These are phyloP conservation scores for Meda fulgida DNA, from an alignment of 2,797 vertebrate species.

Conservation along the genomic window DNA sequence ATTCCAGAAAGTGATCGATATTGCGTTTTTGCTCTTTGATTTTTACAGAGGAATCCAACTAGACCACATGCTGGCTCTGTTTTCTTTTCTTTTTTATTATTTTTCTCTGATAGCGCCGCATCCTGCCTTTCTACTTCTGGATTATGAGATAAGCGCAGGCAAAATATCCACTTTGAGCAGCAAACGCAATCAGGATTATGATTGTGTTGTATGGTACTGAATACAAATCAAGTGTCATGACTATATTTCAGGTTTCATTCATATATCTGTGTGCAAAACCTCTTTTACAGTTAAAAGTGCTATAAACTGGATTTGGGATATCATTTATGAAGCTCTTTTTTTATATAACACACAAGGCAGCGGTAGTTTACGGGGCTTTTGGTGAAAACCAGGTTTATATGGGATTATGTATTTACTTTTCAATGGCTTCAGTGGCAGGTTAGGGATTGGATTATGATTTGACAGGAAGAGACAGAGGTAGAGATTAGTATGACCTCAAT, in stretches of 20 bases:
- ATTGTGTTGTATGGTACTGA: slow-evolving; percentile 44
- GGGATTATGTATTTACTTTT: slow-evolving; percentile 45
- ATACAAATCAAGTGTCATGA: slow-evolving; percentile 53
- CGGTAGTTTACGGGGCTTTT: slow-evolving; percentile 43
- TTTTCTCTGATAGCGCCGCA: slow-evolving; percentile 42
- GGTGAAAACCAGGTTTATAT: slow-evolving; percentile 47
- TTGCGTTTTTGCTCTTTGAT: slow-evolving; percentile 37
- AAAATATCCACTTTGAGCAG: slow-evolving; percentile 50
- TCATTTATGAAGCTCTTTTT: slow-evolving; percentile 36
- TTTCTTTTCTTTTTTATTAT: slow-evolving; percentile 4
- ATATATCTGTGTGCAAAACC: slow-evolving; percentile 41
- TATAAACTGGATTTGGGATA: slow-evolving; percentile 41
- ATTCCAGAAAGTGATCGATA: slow-evolving; percentile 12
- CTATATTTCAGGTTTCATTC: slow-evolving; percentile 42
- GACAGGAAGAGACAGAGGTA: slow-evolving; percentile 51
- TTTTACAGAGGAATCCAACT: slow-evolving; percentile 28
- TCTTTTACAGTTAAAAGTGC: slow-evolving; percentile 42
- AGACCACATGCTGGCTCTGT: slow-evolving; percentile 34
- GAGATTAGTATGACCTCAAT: slow-evolving; percentile 62
- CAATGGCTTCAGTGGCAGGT: slow-evolving; percentile 45
- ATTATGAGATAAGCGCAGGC: slow-evolving; percentile 52
- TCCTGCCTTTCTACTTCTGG: slow-evolving; percentile 48
- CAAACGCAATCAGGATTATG: slow-evolving; percentile 55
- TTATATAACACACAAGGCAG: slow-evolving; percentile 32
- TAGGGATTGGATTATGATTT: slow-evolving; percentile 59